Conservation (phyloP, 1,140 invertebrate genomes). For the Formica selysi region DNA sequence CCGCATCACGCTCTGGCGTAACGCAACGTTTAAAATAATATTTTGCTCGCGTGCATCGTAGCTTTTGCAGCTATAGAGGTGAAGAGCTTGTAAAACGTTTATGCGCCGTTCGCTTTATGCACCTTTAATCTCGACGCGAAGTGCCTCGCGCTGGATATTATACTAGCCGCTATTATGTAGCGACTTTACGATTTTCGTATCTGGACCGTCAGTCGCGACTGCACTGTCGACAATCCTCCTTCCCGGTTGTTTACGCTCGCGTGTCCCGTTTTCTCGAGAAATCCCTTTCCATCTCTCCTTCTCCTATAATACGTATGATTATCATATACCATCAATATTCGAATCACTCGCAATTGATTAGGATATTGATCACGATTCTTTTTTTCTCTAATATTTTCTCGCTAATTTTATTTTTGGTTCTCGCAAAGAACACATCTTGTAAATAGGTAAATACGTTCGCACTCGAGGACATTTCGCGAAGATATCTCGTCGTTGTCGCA, state of each 20-base stretch:
- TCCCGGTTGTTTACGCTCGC: neutral
- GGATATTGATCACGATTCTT: neutral
- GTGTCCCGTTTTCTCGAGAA: neutral
- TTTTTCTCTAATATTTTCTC: neutral
- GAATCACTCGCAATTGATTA: neutral
- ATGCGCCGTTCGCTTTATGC: constrained; percentile 71
- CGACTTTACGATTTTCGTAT: constrained; percentile 82
- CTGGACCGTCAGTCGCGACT: constrained; percentile 69
- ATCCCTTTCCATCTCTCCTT: neutral
- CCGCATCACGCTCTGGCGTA: constrained; percentile 10
- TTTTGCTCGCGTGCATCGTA: constrained; percentile 39
- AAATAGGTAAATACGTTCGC: constrained; percentile 37
- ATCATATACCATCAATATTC: neutral
- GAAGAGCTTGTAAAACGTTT: constrained; percentile 72
- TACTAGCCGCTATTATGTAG: constrained; percentile 77
- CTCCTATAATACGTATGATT: neutral
- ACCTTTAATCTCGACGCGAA: constrained; percentile 80
- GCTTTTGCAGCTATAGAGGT: constrained; percentile 62
- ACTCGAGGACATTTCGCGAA: constrained; percentile 30
- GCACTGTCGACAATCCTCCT: constrained; percentile 5
- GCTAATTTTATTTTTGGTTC: neutral
- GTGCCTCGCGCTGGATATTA: constrained; percentile 78
- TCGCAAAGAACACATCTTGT: neutral
- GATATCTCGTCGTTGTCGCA: constrained; percentile 44
- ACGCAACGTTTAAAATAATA: constrained; percentile 66